phyloP scores from a whole-genome alignment of 2,113 vertebrate genomes.

The Leiothrix lutea region DNA sequence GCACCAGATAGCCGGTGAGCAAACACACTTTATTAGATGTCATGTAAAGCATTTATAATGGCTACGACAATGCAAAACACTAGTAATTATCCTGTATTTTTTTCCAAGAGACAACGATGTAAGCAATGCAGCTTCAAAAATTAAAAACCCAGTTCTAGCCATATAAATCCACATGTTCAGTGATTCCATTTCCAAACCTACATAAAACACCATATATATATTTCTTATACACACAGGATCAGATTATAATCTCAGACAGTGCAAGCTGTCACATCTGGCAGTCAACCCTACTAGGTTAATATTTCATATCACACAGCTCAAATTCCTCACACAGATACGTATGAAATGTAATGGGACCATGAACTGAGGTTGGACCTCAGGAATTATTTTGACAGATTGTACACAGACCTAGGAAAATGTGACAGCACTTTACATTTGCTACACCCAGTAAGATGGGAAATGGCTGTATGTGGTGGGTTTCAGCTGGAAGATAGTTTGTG shows the following conservation, averaged over 20 bases:
- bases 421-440: not conserved
- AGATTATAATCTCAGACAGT: conserved; percentile 53
- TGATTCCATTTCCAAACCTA: conserved; percentile 30
- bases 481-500: not conserved
- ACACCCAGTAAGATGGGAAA: not conserved
- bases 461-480: not conserved
- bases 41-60: conserved; percentile 39
- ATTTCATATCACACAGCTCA: conserved; percentile 26
- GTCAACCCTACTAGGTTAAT: conserved; percentile 3
- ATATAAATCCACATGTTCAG: conserved; percentile 1
- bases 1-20: conserved; percentile 31
- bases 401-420: conserved; percentile 14
- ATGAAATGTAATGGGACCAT: not conserved
- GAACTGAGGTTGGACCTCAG: not conserved
- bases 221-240: not conserved
- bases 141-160: not conserved
- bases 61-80: not conserved
- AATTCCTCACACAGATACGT: not conserved
- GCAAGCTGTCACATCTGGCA: conserved; percentile 35
- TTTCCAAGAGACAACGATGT: not conserved
- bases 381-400: conserved; percentile 53
- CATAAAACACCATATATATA: not conserved
- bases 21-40: conserved; percentile 46
- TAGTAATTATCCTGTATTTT: not conserved
- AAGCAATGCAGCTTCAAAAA: conserved; percentile 3